A percentile compares a stretch with the other conserved stretches of the same genome.
Conservation (phyloP, 2,888 invertebrate species). For the Ashinkailepas kermadecensis region DNA sequence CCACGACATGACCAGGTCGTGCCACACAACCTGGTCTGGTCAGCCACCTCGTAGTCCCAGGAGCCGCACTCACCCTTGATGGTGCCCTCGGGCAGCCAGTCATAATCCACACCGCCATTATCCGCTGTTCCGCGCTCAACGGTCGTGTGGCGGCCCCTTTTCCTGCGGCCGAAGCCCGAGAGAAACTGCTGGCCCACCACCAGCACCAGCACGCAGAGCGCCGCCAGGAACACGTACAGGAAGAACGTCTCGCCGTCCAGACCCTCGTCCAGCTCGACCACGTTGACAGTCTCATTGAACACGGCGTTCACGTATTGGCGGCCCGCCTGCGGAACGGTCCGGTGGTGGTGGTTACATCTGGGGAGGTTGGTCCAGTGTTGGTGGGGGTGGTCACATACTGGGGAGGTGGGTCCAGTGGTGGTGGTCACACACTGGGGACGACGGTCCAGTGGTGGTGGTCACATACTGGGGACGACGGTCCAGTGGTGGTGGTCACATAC, state of each 20-base stretch:
- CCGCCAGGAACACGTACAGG: constrained; percentile 89
- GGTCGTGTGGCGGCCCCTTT: constrained; percentile 42
- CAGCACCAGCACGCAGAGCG: constrained; percentile 72
- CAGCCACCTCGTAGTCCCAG: no score
- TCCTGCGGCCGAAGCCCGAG: constrained; percentile 69
- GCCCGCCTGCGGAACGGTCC: constrained; percentile 43
- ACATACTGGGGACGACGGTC: no score
- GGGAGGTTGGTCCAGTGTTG: no score
- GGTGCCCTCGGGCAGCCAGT: constrained; percentile 79
- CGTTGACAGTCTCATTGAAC: constrained; percentile 94
- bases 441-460: no score
- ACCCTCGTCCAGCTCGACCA: constrained; percentile 92
- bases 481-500: no score
- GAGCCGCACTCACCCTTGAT: background rate
- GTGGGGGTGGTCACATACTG: no score
- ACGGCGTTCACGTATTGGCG: constrained; percentile 73
- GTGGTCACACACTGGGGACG: no score
- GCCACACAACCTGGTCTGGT: no score
- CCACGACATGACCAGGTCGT: no score
- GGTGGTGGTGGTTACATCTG: no score
- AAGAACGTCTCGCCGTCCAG: constrained; percentile 98
- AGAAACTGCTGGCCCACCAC: constrained; percentile 84
- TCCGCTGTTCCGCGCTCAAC: constrained; percentile 25
- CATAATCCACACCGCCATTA: constrained; percentile 77
- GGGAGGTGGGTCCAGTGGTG: no score